Conservation (phyloP, 2,113 vertebrate species). For the Crotalus horridus region DNA sequence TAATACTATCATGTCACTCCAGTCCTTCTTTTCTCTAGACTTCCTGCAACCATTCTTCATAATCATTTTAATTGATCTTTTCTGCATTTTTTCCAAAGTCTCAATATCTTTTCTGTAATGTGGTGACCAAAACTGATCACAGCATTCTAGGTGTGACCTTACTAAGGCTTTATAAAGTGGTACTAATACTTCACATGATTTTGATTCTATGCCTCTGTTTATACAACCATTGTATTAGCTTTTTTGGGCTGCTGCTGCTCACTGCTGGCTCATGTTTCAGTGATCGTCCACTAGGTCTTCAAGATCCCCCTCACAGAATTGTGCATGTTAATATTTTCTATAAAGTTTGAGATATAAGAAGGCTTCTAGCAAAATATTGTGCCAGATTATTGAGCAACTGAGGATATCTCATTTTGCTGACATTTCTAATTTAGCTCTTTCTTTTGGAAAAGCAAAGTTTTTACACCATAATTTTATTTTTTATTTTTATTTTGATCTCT, state of each 20-base stretch:
- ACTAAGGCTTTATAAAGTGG: neutral
- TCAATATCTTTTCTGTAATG: neutral
- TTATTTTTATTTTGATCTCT: neutral
- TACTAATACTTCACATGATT: neutral
- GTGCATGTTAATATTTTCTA: conserved; percentile 16
- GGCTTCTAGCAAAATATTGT: conserved; percentile 45
- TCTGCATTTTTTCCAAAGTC: neutral
- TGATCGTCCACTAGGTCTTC: neutral
- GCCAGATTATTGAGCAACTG: conserved; percentile 55
- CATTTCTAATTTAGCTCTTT: conserved; percentile 47
- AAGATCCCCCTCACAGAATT: neutral
- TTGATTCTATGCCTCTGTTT: neutral
- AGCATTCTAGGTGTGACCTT: too few species aligned
- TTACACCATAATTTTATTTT: neutral
- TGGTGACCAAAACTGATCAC: neutral
- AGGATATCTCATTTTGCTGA: conserved; percentile 53
- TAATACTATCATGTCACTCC: neutral
- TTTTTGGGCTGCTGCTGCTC: neutral
- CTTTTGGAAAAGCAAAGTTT: neutral
- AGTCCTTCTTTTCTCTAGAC: neutral
- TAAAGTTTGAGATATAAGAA: conserved; percentile 56
- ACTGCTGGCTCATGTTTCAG: neutral
- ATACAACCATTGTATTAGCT: neutral
- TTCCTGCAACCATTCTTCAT: too few species aligned
- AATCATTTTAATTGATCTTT: neutral